Evolutionary conservation across 2,888 invertebrate species (phyloP).

Genomic region (Hemicrepidius hirtus): DNA sequence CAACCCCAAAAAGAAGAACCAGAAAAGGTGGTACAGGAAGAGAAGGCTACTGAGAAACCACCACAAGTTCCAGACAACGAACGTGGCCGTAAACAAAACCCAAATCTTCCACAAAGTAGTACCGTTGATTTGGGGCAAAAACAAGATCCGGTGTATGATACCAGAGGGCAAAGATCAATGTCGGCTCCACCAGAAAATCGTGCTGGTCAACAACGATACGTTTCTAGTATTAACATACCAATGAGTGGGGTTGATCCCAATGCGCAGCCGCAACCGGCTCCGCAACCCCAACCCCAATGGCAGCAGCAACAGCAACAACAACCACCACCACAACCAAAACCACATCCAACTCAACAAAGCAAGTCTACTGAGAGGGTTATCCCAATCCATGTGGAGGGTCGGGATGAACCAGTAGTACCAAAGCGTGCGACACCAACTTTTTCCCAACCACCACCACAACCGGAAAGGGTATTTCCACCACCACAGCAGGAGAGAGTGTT

Average conservation of each 20-base stretch:
- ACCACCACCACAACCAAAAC: conserved; percentile 55
- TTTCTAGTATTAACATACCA: conserved; percentile 69
- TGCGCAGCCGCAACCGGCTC: conserved; percentile 56
- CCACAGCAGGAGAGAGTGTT: conserved; percentile 64
- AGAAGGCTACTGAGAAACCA: conserved; percentile 56
- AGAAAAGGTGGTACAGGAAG: conserved; percentile 63
- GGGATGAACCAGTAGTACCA: conserved; percentile 86
- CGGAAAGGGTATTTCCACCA: conserved; percentile 62
- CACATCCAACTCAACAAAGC: conserved; percentile 62
- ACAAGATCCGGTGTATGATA: conserved; percentile 76
- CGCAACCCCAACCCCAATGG: conserved; percentile 64
- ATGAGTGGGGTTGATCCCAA: conserved; percentile 57
- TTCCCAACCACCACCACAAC: conserved; percentile 59
- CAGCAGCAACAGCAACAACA: conserved; percentile 58
- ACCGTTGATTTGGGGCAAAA: conserved; percentile 86
- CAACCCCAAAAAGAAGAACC: conserved; percentile 70
- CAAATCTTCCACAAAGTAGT: conserved; percentile 75
- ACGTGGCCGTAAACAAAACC: conserved; percentile 61
- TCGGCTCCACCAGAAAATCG: conserved; percentile 84
- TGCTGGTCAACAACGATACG: conserved; percentile 62
- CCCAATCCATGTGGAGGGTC: conserved; percentile 91
- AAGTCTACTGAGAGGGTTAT: conserved; percentile 84
- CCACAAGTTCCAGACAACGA: conserved; percentile 61
- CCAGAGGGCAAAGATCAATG: conserved; percentile 82
- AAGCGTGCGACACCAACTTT: conserved; percentile 69